Conservation (phyloP, 2,797 vertebrate species). For the Thripadectes ignobilis region DNA sequence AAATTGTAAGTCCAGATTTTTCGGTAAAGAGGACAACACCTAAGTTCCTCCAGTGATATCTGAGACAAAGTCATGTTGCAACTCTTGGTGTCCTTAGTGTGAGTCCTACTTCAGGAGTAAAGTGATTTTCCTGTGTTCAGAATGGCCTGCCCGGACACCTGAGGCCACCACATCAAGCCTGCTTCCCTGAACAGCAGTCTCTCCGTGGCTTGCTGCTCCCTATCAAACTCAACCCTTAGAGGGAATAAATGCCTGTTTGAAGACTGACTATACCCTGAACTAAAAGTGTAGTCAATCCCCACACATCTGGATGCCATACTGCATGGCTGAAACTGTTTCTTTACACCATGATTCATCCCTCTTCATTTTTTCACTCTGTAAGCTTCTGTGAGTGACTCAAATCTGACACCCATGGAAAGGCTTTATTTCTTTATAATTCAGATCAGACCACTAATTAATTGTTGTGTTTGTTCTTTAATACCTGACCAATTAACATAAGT, state of each 20-base stretch:
- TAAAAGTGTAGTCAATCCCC: neutral
- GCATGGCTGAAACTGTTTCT: neutral
- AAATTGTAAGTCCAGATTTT: neutral
- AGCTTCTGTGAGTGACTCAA: constrained; percentile 42
- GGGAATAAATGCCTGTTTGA: neutral
- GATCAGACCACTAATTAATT: constrained; percentile 58
- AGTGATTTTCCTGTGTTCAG: neutral
- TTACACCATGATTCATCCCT: constrained; percentile 30
- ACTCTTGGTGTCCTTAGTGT: neutral
- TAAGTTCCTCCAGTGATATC: neutral
- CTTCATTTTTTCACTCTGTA: constrained; percentile 26
- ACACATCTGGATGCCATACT: constrained; percentile 29
- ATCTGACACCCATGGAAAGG: neutral
- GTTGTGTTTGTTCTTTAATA: constrained; percentile 50
- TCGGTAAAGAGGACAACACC: neutral
- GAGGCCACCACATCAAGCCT: neutral
- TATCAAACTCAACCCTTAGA: neutral
- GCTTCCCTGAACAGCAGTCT: neutral
- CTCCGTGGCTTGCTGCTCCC: neutral
- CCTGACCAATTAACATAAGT: constrained; percentile 39
- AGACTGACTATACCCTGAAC: neutral
- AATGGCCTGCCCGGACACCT: neutral
- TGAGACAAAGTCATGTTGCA: neutral
- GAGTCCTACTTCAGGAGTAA: neutral
- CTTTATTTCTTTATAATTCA: constrained; percentile 43